These are phyloP conservation scores for Bufotes viridis DNA, from an alignment of 2,797 vertebrate genomes.

Conservation along the genomic window DNA sequence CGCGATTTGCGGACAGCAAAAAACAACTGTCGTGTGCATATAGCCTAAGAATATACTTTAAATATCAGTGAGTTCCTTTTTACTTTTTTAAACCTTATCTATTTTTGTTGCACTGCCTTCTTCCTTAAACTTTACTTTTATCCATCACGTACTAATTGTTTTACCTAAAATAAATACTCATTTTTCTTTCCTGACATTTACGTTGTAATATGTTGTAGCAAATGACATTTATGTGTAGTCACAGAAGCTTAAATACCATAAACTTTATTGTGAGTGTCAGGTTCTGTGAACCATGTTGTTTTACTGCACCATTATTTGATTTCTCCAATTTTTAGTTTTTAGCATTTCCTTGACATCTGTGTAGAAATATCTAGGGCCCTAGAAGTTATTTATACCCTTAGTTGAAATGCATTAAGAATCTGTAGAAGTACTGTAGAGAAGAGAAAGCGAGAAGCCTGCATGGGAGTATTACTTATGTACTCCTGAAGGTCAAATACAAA, in stretches of 20 bases:
- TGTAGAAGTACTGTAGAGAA: conserved; percentile 24
- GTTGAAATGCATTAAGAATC: conserved; percentile 44
- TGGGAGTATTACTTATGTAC: conserved; percentile 52
- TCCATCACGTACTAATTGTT: conserved; percentile 46
- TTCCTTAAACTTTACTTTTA: conserved; percentile 18
- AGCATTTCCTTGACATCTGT: conserved; percentile 54
- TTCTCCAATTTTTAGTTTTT: conserved; percentile 48
- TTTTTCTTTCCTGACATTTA: conserved; percentile 49
- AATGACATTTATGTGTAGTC: conserved; percentile 53
- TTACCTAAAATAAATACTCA: conserved; percentile 31
- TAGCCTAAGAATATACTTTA: background rate
- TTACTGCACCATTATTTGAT: conserved; percentile 55
- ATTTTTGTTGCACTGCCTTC: background rate
- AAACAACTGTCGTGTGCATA: too few relatives aligned
- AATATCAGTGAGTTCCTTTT: background rate
- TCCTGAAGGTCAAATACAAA: conserved; percentile 56
- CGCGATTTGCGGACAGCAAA: too few relatives aligned
- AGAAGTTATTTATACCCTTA: conserved; percentile 40
- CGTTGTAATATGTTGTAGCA: conserved; percentile 40
- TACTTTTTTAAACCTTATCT: background rate
- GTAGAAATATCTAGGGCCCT: conserved; percentile 27
- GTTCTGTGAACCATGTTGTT: conserved; percentile 51
- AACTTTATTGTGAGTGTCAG: conserved; percentile 46
- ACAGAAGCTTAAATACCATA: conserved; percentile 53
- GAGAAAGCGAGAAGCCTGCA: conserved; percentile 26